Evolutionary conservation across 1,140 invertebrate genomes (phyloP).

Genomic region (Octopus sinensis): DNA sequence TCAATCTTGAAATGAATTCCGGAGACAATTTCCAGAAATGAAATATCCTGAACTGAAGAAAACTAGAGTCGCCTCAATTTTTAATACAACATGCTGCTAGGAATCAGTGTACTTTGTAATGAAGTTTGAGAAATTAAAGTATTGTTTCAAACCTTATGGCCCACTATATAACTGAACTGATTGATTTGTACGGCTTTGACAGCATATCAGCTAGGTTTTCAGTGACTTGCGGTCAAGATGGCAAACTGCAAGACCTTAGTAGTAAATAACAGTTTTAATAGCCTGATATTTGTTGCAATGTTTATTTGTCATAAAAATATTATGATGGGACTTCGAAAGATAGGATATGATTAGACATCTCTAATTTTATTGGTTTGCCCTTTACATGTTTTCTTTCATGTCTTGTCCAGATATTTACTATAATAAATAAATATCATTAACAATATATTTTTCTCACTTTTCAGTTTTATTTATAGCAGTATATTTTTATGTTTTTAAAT

Average conservation of each 20-base stretch:
- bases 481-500: no score
- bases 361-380: neutral
- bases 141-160: neutral
- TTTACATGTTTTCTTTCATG: neutral
- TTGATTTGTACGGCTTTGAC: slow-evolving; percentile 2
- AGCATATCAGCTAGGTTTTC: slow-evolving; percentile 4
- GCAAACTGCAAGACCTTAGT: neutral
- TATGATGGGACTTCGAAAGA: neutral
- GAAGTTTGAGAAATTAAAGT: slow-evolving; percentile 4
- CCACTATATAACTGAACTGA: neutral
- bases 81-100: neutral
- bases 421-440: neutral
- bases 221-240: neutral
- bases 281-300: neutral
- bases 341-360: neutral
- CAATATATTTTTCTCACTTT: neutral
- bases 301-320: neutral
- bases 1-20: neutral
- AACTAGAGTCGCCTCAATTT: neutral
- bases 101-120: slow-evolving; percentile 1
- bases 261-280: neutral
- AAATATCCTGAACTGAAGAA: neutral
- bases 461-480: neutral
- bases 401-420: slow-evolving; percentile 1
- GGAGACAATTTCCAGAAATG: neutral